A percentile compares a stretch with the other conserved stretches of the same genome.
Evolutionary conservation across 2,797 vertebrate genomes (phyloP).

Genomic region (Bovichtus diacanthus): DNA sequence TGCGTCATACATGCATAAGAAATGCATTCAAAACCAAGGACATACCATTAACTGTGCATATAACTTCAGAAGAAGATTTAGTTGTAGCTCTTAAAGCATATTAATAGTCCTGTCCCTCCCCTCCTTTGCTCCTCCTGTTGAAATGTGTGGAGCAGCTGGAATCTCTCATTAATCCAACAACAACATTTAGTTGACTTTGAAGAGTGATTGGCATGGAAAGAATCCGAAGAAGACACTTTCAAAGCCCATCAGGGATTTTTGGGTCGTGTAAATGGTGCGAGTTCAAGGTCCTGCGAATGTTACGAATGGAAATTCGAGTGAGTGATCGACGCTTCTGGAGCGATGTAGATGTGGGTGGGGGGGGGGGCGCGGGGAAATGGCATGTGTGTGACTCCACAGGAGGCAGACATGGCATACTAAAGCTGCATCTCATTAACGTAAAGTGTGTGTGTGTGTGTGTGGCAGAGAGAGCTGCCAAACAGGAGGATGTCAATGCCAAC

Average conservation of each 20-base stretch:
- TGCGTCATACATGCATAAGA: too few species aligned
- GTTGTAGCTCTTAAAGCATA: too few species aligned
- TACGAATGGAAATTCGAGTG: slow-evolving; percentile 48
- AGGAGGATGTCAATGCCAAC: slow-evolving; percentile 45
- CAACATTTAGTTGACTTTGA: slow-evolving; percentile 9
- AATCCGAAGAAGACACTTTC: slow-evolving; percentile 14
- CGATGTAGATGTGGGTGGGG: slow-evolving; percentile 9
- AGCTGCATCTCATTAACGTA: slow-evolving; percentile 65
- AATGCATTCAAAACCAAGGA: neutral
- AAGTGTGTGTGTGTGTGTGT: neutral
- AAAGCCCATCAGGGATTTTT: neutral
- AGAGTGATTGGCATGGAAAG: slow-evolving; percentile 26
- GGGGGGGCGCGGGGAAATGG: neutral
- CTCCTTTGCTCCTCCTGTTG: neutral
- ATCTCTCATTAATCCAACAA: neutral
- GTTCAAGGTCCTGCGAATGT: neutral
- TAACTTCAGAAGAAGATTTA: too few species aligned
- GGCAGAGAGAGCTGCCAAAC: slow-evolving; percentile 46
- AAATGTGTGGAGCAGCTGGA: slow-evolving; percentile 32
- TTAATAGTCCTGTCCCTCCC: too few species aligned
- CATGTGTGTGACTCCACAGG: slow-evolving; percentile 66
- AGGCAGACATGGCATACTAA: slow-evolving; percentile 40
- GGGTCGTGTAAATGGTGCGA: neutral
- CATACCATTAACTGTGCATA: neutral
- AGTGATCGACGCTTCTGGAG: slow-evolving; percentile 32